Base-by-base conservation (phyloP, 2,113 vertebrate species). In the Carassius gibelio region DNA sequence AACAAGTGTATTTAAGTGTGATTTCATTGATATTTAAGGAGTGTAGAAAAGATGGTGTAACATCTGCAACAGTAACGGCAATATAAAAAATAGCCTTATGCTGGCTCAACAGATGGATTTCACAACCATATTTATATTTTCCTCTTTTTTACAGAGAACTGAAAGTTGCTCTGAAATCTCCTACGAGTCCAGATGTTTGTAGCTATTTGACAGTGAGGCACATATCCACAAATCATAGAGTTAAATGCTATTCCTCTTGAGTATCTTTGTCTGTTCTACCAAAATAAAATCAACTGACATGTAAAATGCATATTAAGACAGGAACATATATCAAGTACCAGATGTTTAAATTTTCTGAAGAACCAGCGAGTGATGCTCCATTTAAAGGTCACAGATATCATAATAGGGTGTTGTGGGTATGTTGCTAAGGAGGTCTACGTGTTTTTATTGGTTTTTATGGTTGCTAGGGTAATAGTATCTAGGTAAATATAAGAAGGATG, bases 71-170 rank as follows among this genome's bases (percentile, higher is more conserved):
- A 69, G 15, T 61, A 34, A 7, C 26, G 0, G 1, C 8, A 8
- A 61, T 10, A 78, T 38, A 2, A 62, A 77, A 82, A 78, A 77
- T 50, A 62, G 42, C 8, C 5, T 1, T 8, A 11, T 19, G 68
- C 10, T 64, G 9, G 26, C 21, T 61, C 21, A 57, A 10, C 21
- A 0, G 5, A n/a, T 23, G 3, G 6, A 85, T 89, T 89, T 50
- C 10, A 36, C 36, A 86, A 86, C 11, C 7, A 3, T 21, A 57
- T 81, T 77, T 74, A n/a, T 10, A 8, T 5, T 13, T 66, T 75
- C 74, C 64, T n/a, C 68, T 8, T 71, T 77, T 36, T 84, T 84
- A 88, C 78, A 84, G 75, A 88, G 88, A 90, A 90, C 79, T 79
- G 87, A 90, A 87, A 89, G 52, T 36, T 3, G 50, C 75, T 21